Evolutionary conservation across 2,888 invertebrate species (phyloP).

Genomic region (Agonopterix subpropinquella): DNA sequence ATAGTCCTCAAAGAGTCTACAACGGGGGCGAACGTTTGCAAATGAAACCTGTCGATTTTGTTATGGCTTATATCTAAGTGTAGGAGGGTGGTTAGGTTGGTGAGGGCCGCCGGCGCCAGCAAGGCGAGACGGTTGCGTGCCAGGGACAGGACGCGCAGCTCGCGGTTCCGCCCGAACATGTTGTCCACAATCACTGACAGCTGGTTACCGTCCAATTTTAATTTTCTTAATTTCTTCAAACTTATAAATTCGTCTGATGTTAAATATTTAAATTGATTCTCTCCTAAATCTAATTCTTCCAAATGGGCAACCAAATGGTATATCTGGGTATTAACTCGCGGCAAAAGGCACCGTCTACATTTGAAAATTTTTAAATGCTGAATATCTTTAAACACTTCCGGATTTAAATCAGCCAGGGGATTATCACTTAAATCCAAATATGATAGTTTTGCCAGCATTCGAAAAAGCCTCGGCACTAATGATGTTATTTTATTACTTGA

Average conservation of each 20-base stretch:
- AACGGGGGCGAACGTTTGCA: slow-evolving; percentile 75
- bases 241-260: slow-evolving; percentile 83
- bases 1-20: slow-evolving; percentile 78
- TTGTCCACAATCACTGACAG: slow-evolving; percentile 84
- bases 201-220: slow-evolving; percentile 85
- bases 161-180: slow-evolving; percentile 77
- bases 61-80: slow-evolving; percentile 86
- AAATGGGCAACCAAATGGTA: slow-evolving; percentile 85
- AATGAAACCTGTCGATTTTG: slow-evolving; percentile 81
- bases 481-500: slow-evolving; percentile 80
- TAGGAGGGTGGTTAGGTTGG: slow-evolving; percentile 80
- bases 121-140: slow-evolving; percentile 84
- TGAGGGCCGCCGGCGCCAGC: slow-evolving; percentile 83
- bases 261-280: slow-evolving; percentile 85
- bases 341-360: slow-evolving; percentile 83
- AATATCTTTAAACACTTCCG: slow-evolving; percentile 86
- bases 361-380: slow-evolving; percentile 82
- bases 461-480: slow-evolving; percentile 83
- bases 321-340: slow-evolving; percentile 85
- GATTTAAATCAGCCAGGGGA: slow-evolving; percentile 82
- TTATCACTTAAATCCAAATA: slow-evolving; percentile 85
- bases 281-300: slow-evolving; percentile 84
- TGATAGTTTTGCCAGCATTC: slow-evolving; percentile 82
- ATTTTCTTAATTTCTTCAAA: slow-evolving; percentile 77
- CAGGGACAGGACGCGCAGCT: slow-evolving; percentile 74